Conservation (phyloP, 2,797 vertebrate species). For the Hyperoplus immaculatus region DNA sequence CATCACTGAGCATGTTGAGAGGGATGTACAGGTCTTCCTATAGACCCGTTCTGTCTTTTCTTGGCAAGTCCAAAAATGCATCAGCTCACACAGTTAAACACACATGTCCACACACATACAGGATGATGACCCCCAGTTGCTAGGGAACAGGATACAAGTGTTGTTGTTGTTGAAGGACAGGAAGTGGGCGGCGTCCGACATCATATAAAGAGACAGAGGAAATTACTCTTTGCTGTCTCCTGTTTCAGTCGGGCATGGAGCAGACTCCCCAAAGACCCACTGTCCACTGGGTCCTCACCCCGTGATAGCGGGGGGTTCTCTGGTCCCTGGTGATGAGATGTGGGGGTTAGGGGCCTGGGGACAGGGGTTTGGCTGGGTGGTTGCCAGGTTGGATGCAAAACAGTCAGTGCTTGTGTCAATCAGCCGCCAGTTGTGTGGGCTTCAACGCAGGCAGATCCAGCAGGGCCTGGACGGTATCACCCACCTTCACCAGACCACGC, state of each 20-base stretch:
- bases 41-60: slow-evolving; percentile 22
- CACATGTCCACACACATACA: slow-evolving; percentile 44
- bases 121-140: slow-evolving; percentile 18
- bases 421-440: slow-evolving; percentile 90
- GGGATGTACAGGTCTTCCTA: slow-evolving; percentile 18
- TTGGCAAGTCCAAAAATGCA: slow-evolving; percentile 23
- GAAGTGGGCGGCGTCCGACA: slow-evolving; percentile 63
- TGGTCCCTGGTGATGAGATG: slow-evolving; percentile 54
- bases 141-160: slow-evolving; percentile 45
- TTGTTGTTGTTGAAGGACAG: slow-evolving; percentile 41
- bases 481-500: slow-evolving; percentile 95
- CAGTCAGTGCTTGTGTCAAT: slow-evolving; percentile 80
- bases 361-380: neutral
- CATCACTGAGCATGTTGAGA: slow-evolving; percentile 46
- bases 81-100: slow-evolving; percentile 21
- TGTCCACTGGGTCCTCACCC: slow-evolving; percentile 61
- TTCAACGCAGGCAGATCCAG: slow-evolving; percentile 91
- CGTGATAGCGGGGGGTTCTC: slow-evolving; percentile 50
- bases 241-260: slow-evolving; percentile 76
- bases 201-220: slow-evolving; percentile 78
- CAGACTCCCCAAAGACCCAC: slow-evolving; percentile 31
- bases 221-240: slow-evolving; percentile 55
- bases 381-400: slow-evolving; percentile 18
- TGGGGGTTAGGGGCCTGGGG: slow-evolving; percentile 23
- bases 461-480: slow-evolving; percentile 95